Conservation (phyloP, 2,797 vertebrate species). For the Clamator glandarius region DNA sequence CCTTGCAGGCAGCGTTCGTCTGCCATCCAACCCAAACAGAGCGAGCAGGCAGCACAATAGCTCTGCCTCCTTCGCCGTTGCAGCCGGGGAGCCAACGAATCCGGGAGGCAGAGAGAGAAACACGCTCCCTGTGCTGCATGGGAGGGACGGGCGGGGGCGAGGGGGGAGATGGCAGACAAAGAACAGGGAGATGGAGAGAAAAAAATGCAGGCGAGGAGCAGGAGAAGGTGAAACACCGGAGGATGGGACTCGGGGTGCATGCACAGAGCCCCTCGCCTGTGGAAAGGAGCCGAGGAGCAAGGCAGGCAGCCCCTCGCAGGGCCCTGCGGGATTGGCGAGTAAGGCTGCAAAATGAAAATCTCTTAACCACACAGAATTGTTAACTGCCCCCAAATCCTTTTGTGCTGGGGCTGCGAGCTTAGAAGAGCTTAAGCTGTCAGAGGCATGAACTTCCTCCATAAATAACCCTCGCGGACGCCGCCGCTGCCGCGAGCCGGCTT, state of each 20-base stretch:
- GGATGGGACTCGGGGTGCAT: background rate
- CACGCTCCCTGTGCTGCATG: background rate
- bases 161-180: constrained; percentile 53
- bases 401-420: constrained; percentile 74
- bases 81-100: background rate
- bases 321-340: background rate
- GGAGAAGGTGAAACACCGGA: background rate
- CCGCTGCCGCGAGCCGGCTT: background rate
- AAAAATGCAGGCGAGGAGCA: constrained; percentile 8
- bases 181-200: constrained; percentile 43
- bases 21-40: fast-evolving
- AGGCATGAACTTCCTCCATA: constrained; percentile 80
- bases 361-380: constrained; percentile 78
- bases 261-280: background rate
- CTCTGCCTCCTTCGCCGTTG: background rate
- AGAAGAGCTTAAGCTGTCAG: constrained; percentile 81
- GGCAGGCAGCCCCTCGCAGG: constrained; percentile 46
- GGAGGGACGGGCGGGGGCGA: constrained; percentile 21
- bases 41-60: background rate
- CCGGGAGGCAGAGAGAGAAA: constrained; percentile 33
- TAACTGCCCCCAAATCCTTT: constrained; percentile 80
- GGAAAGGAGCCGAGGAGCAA: background rate
- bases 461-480: constrained; percentile 44
- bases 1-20: background rate
- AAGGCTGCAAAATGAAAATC: constrained; percentile 58